Conservation (phyloP, 2,113 vertebrate genomes). For the Muntiacus muntjak region DNA sequence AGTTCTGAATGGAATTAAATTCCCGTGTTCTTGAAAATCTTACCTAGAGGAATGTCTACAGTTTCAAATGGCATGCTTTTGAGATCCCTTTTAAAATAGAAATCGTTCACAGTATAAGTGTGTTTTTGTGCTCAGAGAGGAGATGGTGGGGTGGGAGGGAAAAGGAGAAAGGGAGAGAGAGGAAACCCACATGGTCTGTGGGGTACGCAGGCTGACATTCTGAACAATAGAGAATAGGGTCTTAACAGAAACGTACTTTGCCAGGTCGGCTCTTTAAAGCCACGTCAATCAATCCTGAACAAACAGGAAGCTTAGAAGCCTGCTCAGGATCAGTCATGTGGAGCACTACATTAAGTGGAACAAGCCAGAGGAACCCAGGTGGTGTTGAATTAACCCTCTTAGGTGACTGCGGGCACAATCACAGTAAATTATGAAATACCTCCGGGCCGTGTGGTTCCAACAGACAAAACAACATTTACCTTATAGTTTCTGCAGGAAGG, state of each 20-base stretch:
- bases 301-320: constrained; percentile 57
- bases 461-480: constrained; percentile 79
- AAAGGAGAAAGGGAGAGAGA: neutral
- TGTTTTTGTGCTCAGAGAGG: constrained; percentile 1
- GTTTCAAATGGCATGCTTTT: constrained; percentile 4
- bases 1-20: constrained; percentile 22
- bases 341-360: neutral
- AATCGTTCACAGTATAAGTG: neutral
- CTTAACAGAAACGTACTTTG: constrained; percentile 34
- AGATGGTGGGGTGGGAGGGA: neutral
- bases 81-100: constrained; percentile 41
- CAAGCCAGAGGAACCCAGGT: neutral
- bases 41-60: neutral
- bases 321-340: neutral
- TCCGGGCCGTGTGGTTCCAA: constrained; percentile 24
- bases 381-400: constrained; percentile 41
- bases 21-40: constrained; percentile 28
- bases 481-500: constrained; percentile 96
- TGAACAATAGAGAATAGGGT: constrained; percentile 38
- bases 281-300: constrained; percentile 24
- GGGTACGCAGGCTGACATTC: neutral
- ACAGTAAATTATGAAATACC: constrained; percentile 25
- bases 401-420: neutral
- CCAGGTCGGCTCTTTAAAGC: constrained; percentile 24
- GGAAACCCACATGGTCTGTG: neutral